These are phyloP conservation scores for Melanerpes formicivorus DNA, from an alignment of 2,113 vertebrate species.

Conservation along the genomic window DNA sequence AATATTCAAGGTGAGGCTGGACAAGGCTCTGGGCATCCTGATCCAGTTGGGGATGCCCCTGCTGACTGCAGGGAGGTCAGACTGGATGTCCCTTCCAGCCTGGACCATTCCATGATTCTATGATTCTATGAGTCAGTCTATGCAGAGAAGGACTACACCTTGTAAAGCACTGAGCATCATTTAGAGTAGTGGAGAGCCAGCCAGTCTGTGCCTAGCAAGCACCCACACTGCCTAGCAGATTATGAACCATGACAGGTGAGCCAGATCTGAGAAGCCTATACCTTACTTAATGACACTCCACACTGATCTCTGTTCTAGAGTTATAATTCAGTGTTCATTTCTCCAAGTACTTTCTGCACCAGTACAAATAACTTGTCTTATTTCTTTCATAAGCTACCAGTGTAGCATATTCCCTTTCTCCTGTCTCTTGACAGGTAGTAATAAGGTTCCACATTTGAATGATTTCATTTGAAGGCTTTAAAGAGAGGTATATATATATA, in stretches of 20 bases:
- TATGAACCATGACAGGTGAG: neutral
- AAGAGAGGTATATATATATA: neutral
- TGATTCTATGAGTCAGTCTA: no score
- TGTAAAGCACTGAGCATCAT: neutral
- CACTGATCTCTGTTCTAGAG: neutral
- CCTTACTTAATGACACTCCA: neutral
- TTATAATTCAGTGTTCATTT: neutral
- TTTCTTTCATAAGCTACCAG: neutral
- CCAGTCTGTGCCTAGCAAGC: neutral
- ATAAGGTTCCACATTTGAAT: neutral
- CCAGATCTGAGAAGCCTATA: neutral
- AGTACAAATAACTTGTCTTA: neutral
- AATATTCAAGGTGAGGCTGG: no score
- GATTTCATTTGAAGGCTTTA: neutral
- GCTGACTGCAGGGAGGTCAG: neutral
- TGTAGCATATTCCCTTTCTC: neutral
- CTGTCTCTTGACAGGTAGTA: neutral
- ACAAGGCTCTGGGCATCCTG: no score
- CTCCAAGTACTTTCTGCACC: neutral
- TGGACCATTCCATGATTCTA: no score
- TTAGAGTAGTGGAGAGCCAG: neutral
- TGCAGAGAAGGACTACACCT: neutral
- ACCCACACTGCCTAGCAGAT: neutral
- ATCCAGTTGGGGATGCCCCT: no score
- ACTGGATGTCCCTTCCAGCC: no score